A percentile compares a stretch with the other conserved stretches of the same genome.
phyloP scores from a whole-genome alignment of 2,797 vertebrate species.

The Sylvia borin region DNA sequence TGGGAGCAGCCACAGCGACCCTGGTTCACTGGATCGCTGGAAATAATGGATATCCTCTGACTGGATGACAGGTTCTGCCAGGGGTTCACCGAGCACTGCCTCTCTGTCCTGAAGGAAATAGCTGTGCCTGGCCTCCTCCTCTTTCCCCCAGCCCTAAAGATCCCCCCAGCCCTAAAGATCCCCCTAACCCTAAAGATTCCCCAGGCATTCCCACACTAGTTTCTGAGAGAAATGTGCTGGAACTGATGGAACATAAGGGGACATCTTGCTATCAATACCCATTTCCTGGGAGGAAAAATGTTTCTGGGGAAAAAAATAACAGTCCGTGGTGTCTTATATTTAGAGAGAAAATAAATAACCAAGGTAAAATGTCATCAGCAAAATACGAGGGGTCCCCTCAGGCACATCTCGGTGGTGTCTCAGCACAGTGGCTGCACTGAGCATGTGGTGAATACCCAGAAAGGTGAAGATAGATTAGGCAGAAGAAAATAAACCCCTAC shows the following conservation, averaged over 20 bases:
- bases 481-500: neutral
- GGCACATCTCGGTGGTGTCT: neutral
- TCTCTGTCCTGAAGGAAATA: neutral
- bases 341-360: neutral
- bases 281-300: neutral
- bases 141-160: neutral
- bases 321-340: neutral
- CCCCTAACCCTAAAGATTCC: neutral
- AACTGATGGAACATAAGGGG: neutral
- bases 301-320: neutral
- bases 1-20: rapidly evolving
- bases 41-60: neutral
- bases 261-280: neutral
- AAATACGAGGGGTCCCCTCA: neutral
- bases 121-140: neutral
- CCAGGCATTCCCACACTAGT: rapidly evolving
- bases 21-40: neutral
- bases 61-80: neutral
- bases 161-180: neutral
- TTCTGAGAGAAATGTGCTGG: neutral
- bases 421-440: neutral
- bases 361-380: neutral
- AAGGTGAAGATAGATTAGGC: neutral
- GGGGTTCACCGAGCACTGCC: neutral
- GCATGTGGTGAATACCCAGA: neutral